phyloP scores from a whole-genome alignment of 1,140 invertebrate genomes.

The Akabosia matsudoensis region DNA sequence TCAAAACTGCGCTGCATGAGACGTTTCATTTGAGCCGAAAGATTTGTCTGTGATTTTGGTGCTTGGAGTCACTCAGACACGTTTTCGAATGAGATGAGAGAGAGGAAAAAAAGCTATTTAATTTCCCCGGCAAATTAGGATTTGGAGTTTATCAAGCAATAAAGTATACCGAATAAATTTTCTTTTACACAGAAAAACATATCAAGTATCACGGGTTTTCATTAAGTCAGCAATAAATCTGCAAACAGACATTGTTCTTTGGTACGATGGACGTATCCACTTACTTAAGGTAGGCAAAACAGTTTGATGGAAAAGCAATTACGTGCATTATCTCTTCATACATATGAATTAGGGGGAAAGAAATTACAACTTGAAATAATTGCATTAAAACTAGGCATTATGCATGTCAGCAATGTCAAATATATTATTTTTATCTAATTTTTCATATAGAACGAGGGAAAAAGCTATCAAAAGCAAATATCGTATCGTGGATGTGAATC shows the following conservation, averaged over 20 bases:
- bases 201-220: background rate
- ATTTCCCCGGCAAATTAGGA: too few species aligned
- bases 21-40: too few species aligned
- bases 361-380: background rate
- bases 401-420: background rate
- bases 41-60: too few species aligned
- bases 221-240: background rate
- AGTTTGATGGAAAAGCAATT: constrained; percentile 11
- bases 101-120: too few species aligned
- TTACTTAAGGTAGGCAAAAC: background rate
- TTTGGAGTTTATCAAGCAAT: background rate
- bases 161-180: background rate
- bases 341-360: constrained; percentile 12
- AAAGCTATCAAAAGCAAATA: background rate
- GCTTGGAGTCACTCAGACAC: too few species aligned
- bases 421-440: background rate
- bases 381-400: background rate
- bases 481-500: too few species aligned
- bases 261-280: background rate
- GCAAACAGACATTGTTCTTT: background rate
- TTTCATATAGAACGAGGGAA: background rate
- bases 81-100: too few species aligned
- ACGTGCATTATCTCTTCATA: constrained; percentile 13
- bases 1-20: too few species aligned
- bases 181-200: background rate